Percentiles rank a stretch among this genome's conserved stretches.
These are phyloP conservation scores for Anneissia japonica DNA, from an alignment of 35 echinoderm and acorn worm species.

Conservation along the genomic window DNA sequence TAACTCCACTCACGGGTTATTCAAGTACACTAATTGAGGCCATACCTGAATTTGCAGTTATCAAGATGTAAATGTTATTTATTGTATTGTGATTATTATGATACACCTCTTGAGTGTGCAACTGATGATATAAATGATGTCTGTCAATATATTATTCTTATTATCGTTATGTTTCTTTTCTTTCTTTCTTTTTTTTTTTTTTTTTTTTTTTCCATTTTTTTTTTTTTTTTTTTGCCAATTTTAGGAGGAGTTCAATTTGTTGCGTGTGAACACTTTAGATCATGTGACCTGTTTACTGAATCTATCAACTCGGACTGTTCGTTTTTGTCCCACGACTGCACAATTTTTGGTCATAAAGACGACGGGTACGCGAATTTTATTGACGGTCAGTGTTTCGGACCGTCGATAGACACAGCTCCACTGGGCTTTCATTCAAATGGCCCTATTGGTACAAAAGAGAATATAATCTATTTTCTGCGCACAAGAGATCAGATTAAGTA, in stretches of 20 bases:
- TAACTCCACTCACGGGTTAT: too few species aligned
- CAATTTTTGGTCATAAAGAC: not conserved
- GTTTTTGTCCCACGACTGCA: not conserved
- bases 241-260: conserved; percentile 77
- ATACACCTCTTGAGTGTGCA: too few species aligned
- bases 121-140: too few species aligned
- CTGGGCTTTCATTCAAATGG: conserved; percentile 55
- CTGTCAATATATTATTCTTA: too few species aligned
- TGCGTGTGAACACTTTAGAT: conserved; percentile 73
- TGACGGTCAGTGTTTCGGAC: conserved; percentile 32
- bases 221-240: not conserved
- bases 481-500: not conserved
- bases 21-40: too few species aligned
- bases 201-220: not conserved
- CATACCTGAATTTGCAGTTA: too few species aligned
- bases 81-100: too few species aligned
- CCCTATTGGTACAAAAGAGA: not conserved
- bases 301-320: conserved; percentile 64
- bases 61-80: too few species aligned
- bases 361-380: conserved; percentile 45
- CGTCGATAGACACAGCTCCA: not conserved
- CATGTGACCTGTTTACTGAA: conserved; percentile 60
- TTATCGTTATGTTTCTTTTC: too few species aligned
- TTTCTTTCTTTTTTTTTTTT: not conserved
- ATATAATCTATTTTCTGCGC: not conserved